A percentile compares a stretch with the other conserved stretches of the same genome.
phyloP scores from a whole-genome alignment of 2,113 vertebrate genomes.

The Salminus brasiliensis region DNA sequence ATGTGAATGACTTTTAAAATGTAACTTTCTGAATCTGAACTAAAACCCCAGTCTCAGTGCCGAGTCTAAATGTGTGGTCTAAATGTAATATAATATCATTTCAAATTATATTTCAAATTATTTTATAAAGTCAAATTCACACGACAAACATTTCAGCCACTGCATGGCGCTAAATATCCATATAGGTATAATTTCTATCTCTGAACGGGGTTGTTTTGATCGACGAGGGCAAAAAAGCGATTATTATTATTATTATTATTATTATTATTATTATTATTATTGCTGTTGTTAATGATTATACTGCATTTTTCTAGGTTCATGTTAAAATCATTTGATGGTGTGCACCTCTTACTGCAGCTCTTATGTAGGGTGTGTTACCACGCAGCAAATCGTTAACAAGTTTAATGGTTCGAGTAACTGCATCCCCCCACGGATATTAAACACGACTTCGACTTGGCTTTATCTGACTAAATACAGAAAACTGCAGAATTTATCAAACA shows the following conservation, averaged over 20 bases:
- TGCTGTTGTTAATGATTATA: not conserved
- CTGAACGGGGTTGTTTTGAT: too few relatives aligned
- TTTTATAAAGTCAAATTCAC: not conserved
- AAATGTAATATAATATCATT: too few relatives aligned
- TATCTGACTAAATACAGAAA: not conserved
- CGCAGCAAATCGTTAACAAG: too few relatives aligned
- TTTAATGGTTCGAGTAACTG: not conserved
- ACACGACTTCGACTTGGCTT: not conserved
- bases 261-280: slow-evolving; percentile 12
- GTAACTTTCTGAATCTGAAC: too few relatives aligned
- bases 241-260: slow-evolving; percentile 8
- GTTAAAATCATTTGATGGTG: too few relatives aligned
- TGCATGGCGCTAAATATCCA: slow-evolving; percentile 67
- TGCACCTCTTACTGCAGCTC: too few relatives aligned
- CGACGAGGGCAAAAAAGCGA: not conserved
- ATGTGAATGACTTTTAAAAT: too few relatives aligned
- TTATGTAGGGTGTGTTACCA: too few relatives aligned
- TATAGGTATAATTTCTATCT: slow-evolving; percentile 1
- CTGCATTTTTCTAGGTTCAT: not conserved
- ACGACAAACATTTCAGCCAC: slow-evolving; percentile 50
- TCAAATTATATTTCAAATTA: too few relatives aligned
- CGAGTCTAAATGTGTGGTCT: too few relatives aligned
- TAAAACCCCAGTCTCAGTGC: too few relatives aligned
- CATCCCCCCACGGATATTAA: not conserved
- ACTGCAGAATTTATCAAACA: not conserved